phyloP scores from a whole-genome alignment of 1,140 invertebrate genomes.

The Plutomurus gul region DNA sequence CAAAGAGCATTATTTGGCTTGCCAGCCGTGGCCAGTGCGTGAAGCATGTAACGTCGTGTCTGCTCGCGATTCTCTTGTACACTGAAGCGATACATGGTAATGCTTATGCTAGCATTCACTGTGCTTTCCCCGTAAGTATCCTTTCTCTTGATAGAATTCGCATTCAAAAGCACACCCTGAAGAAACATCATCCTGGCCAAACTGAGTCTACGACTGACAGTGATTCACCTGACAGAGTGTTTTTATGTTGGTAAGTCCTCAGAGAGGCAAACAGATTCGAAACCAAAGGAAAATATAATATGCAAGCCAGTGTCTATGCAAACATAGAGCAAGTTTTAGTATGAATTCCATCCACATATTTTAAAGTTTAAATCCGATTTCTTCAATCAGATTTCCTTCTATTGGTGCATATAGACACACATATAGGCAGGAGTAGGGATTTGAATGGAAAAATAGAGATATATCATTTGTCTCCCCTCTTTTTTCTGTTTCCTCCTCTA shows the following conservation, averaged over 20 bases:
- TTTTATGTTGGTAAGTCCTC: not conserved
- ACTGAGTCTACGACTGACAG: not conserved
- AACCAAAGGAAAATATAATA: not conserved
- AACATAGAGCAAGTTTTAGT: no score
- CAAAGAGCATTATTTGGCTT: no score
- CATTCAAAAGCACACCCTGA: not conserved
- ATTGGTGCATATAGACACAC: not conserved
- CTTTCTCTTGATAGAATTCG: not conserved
- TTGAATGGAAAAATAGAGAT: not conserved
- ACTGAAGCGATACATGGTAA: not conserved
- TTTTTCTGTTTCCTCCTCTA: no score
- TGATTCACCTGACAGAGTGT: slow-evolving; percentile 7
- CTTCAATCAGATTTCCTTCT: not conserved
- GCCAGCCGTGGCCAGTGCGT: not conserved
- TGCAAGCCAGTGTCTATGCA: not conserved
- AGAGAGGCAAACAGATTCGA: not conserved
- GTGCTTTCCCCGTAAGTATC: not conserved
- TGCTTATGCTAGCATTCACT: no score
- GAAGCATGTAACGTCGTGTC: no score
- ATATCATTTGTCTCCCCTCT: no score
- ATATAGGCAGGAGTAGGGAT: not conserved
- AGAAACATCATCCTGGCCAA: slow-evolving; percentile 1
- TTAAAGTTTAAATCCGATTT: not conserved
- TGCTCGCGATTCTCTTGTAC: no score
- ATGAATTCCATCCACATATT: not conserved